Base-by-base conservation (phyloP, 2,113 vertebrate genomes). In the Cinclus mexicanus region DNA sequence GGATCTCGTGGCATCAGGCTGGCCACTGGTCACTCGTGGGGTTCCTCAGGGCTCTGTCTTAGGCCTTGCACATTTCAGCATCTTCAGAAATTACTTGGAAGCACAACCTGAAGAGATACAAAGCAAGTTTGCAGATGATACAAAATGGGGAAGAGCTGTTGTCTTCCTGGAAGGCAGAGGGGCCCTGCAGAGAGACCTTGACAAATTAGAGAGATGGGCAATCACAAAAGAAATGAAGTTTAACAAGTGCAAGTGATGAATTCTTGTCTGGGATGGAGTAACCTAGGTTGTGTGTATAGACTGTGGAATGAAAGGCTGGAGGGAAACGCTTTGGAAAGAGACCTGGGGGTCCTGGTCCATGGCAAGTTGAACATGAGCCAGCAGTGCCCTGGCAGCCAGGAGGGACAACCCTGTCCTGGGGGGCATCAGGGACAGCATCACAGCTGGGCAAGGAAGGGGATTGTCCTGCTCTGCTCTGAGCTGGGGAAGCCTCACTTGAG, bases 381-480 rank as follows among this genome's bases (percentile, higher is more conserved):
- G n/a, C 28, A 68, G 53, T 55, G n/a, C 9, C n/a, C 47, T 55
- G 46, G 24, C 11, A 83, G n/a, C 14, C 78, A 53, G 55, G 47
- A 68, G 14, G 11, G 47, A 5, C n/a, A 25, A 6, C 0, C 0
- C 0, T n/a, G 9, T 25, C 20, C 24, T n/a, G 20, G 24, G 11
- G 46, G 0, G 3, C 21, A 53, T 55, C 55, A 76, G 39, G 47
- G 4, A 61, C 29, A 61, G 11, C 20, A 61, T 31, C 0, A 0
- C 46, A 55, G 17, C 14, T 0, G 0, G 24, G 35, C 4, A 12
- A 61, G n/a, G 9, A 47, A 75, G 46, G 24, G 11, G 39, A 53
- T 55, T 69, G 39, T 76, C 29, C 47, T 0, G 0, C 14, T 75
- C 46, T 68, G 78, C 17, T 69, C n/a, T 53, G 44, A 2, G 1